phyloP scores from a whole-genome alignment of 2,113 vertebrate species.

The Ammodytes dubius region DNA sequence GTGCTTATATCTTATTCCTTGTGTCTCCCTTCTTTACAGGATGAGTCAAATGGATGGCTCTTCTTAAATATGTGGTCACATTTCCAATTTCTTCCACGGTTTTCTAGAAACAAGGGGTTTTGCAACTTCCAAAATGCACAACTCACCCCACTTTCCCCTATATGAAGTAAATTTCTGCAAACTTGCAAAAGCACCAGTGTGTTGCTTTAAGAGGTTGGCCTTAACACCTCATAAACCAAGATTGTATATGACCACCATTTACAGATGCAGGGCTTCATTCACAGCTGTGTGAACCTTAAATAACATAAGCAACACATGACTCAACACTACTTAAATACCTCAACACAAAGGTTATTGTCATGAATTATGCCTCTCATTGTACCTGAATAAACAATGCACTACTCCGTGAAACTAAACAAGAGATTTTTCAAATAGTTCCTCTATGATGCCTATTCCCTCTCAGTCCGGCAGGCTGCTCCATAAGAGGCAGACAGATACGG shows the following conservation, averaged over 20 bases:
- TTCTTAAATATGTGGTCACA: no score
- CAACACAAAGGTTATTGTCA: constrained; percentile 29
- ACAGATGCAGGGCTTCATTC: neutral
- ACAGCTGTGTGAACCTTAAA: constrained; percentile 51
- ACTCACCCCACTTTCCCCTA: no score
- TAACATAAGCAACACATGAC: constrained; percentile 37
- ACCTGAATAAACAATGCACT: constrained; percentile 26
- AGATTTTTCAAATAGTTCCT: constrained; percentile 29
- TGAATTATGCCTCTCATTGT: constrained; percentile 33
- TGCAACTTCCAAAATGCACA: no score
- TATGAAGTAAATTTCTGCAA: neutral
- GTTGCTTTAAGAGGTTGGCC: constrained; percentile 9
- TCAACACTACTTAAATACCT: constrained; percentile 27
- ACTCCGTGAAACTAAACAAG: constrained; percentile 17
- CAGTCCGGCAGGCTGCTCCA: constrained; percentile 52
- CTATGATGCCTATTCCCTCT: constrained; percentile 25
- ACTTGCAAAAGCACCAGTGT: neutral
- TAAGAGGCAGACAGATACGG: constrained; percentile 54
- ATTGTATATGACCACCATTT: neutral
- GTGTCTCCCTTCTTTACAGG: no score
- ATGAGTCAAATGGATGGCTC: no score
- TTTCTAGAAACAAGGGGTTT: no score
- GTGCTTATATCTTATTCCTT: no score
- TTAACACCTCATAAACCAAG: constrained; percentile 36
- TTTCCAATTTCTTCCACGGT: no score